A percentile compares a stretch with the other conserved stretches of the same genome.
Conservation (phyloP, 2,888 invertebrate genomes). For the Peribatodes rhomboidaria region DNA sequence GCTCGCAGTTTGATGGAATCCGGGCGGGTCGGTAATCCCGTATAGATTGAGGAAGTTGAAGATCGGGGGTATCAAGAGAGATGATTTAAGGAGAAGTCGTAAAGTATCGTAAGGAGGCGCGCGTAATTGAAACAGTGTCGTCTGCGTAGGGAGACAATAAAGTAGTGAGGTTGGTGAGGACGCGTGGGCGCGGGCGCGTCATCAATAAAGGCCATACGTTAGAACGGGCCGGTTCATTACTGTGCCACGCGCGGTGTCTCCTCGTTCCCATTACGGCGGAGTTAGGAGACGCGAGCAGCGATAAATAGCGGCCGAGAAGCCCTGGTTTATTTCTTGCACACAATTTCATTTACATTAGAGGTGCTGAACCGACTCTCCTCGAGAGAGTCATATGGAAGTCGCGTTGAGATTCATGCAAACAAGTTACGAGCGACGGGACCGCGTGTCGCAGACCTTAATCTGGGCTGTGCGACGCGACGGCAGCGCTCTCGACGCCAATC, state of each 20-base stretch:
- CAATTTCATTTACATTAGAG: conserved; percentile 86
- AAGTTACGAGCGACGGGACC: conserved; percentile 78
- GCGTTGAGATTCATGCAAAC: conserved; percentile 82
- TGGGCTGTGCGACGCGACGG: conserved; percentile 69
- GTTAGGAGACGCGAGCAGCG: conserved; percentile 81
- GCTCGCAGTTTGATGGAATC: conserved; percentile 48
- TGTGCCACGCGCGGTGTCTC: conserved; percentile 72
- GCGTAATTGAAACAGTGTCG: conserved; percentile 73
- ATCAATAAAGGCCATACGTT: conserved; percentile 84
- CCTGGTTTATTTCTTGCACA: conserved; percentile 84
- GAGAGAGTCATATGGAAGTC: conserved; percentile 79
- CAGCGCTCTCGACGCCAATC: conserved; percentile 62
- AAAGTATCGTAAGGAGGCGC: conserved; percentile 73
- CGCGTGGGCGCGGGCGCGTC: conserved; percentile 67
- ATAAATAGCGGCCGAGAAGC: conserved; percentile 82
- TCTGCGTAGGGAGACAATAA: conserved; percentile 72
- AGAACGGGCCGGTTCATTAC: conserved; percentile 82
- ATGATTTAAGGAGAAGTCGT: conserved; percentile 59
- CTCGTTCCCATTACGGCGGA: conserved; percentile 80
- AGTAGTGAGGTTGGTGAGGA: conserved; percentile 54
- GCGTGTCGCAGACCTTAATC: conserved; percentile 78
- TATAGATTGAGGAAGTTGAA: conserved; percentile 51
- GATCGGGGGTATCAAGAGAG: conserved; percentile 53
- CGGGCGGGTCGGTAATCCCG: conserved; percentile 50
- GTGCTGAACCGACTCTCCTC: conserved; percentile 77